Base-by-base conservation (phyloP, 2,797 vertebrate species). In the Pangasius larnaudii region DNA sequence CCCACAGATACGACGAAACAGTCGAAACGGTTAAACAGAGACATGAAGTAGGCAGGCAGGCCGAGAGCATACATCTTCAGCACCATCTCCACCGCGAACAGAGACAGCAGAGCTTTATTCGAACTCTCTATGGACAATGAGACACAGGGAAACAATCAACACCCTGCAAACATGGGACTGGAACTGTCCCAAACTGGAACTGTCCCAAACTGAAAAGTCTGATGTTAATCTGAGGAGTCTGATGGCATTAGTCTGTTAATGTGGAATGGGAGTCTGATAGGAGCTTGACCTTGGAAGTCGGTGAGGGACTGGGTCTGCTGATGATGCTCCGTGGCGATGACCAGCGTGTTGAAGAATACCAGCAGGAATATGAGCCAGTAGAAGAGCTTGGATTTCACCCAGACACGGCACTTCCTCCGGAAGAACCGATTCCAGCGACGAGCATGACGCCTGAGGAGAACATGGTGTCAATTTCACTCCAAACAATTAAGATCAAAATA, bases 1-100 rank as follows among this genome's bases (percentile, higher is more conserved):
- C 98, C 98, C 0, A 96, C 95, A 14, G 97, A 97, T 88, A 99
- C 98, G 92, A 98, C 98, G 1, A 99, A 98, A 94, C 98, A 98
- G 95, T 99, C 98, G 0, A 99, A 99, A 59, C 98, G 98, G 91
- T 99, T 98, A 95, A 99, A 99, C 88, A 98, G 92, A 0, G 98
- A 98, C 96, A 99, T 97, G 94, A 98, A 98, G 93, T 99, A 99
- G 27, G 97, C 96, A 33, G 95, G 97, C 69, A 98, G 93, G 53
- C 98, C 98, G 82, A 98, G 94, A 0, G 97, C 97, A 0, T 97
- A 99, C 96, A 99, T 98, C 97, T 99, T 99, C 93, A 98, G 91
- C 86, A 98, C 91, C 98, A 98, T 98, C 95, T 99, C 98, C 0
- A 97, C 89, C 51, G 97, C 96, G 88, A 99, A 99, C 71, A 99